These are phyloP conservation scores for Apodemia zela DNA, from an alignment of 2,888 invertebrate genomes.

Conservation along the genomic window DNA sequence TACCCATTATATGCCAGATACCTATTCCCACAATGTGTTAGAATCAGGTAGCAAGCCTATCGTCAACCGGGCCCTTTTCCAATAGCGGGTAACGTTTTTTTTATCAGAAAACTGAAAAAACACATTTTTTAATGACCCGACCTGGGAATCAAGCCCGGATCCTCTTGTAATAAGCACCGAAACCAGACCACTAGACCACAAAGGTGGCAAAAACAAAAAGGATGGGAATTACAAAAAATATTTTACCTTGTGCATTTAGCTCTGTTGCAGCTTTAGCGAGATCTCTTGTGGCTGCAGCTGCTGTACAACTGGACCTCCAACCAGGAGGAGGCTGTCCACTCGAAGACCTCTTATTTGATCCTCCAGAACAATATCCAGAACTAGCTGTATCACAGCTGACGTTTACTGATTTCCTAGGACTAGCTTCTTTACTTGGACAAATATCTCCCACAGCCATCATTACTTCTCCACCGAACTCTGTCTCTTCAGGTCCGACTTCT, in stretches of 20 bases:
- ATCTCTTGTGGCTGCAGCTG: constrained; percentile 79
- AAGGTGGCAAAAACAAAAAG: too few relatives aligned
- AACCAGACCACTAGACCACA: too few relatives aligned
- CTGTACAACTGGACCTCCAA: constrained; percentile 81
- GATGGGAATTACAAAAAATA: too few relatives aligned
- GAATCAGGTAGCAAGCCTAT: too few relatives aligned
- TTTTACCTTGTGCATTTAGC: constrained; percentile 85
- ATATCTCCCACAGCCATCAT: constrained; percentile 67
- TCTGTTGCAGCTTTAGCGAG: constrained; percentile 84
- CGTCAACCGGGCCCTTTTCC: too few relatives aligned
- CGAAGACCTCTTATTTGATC: constrained; percentile 70
- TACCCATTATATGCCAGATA: too few relatives aligned
- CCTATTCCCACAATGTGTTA: too few relatives aligned
- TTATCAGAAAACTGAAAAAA: too few relatives aligned
- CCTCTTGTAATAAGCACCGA: too few relatives aligned
- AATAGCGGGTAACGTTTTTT: too few relatives aligned
- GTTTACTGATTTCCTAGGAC: constrained; percentile 73
- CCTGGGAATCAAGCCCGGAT: too few relatives aligned
- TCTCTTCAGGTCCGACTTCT: constrained; percentile 71
- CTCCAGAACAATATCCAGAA: constrained; percentile 74
- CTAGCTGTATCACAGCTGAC: constrained; percentile 75
- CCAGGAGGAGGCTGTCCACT: constrained; percentile 76
- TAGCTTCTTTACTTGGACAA: constrained; percentile 71
- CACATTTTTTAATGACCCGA: too few relatives aligned
- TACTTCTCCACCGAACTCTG: constrained; percentile 65